phyloP scores from a whole-genome alignment of 1,140 invertebrate genomes.

The Protaetia brevitarsis region DNA sequence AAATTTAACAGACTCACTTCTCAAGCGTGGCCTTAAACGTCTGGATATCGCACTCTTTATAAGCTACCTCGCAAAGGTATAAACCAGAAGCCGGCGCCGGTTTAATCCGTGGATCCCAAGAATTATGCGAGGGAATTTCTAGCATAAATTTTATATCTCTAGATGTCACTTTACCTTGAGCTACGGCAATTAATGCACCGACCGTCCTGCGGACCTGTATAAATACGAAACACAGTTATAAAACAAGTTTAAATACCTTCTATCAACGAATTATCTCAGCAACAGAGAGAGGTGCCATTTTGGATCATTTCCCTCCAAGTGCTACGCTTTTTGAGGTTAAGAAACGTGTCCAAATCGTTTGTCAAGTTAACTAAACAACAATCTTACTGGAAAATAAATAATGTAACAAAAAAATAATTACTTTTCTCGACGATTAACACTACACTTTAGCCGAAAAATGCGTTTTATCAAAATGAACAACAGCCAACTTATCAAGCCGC shows the following conservation, averaged over 20 bases:
- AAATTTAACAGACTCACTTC: slow-evolving; percentile 23
- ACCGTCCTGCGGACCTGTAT: slow-evolving; percentile 70
- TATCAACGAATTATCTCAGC: slow-evolving; percentile 16
- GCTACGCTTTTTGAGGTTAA: slow-evolving; percentile 41
- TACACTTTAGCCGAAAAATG: slow-evolving; percentile 2
- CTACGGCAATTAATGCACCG: slow-evolving; percentile 59
- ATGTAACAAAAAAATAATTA: slow-evolving; percentile 21
- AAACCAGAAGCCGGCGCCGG: slow-evolving; percentile 62
- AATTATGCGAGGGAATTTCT: slow-evolving; percentile 66
- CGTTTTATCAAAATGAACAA: background rate
- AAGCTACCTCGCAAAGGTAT: slow-evolving; percentile 67
- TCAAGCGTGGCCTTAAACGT: slow-evolving; percentile 36
- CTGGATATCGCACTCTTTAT: slow-evolving; percentile 55
- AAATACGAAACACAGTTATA: slow-evolving; percentile 38
- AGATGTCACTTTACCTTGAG: slow-evolving; percentile 55
- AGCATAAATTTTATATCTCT: slow-evolving; percentile 68
- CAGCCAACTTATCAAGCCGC: slow-evolving; percentile 2
- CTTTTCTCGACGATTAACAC: slow-evolving; percentile 15
- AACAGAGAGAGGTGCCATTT: slow-evolving; percentile 33
- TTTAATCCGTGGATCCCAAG: slow-evolving; percentile 56
- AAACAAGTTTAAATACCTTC: slow-evolving; percentile 24
- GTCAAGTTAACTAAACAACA: slow-evolving; percentile 14
- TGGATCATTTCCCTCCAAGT: slow-evolving; percentile 41
- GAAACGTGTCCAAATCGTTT: slow-evolving; percentile 38
- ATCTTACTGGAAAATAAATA: slow-evolving; percentile 15